Evolutionary conservation across 1,140 invertebrate species (phyloP), one percentile per base, ranked within the genome.

Genomic region (Cotesia vestalis): DNA sequence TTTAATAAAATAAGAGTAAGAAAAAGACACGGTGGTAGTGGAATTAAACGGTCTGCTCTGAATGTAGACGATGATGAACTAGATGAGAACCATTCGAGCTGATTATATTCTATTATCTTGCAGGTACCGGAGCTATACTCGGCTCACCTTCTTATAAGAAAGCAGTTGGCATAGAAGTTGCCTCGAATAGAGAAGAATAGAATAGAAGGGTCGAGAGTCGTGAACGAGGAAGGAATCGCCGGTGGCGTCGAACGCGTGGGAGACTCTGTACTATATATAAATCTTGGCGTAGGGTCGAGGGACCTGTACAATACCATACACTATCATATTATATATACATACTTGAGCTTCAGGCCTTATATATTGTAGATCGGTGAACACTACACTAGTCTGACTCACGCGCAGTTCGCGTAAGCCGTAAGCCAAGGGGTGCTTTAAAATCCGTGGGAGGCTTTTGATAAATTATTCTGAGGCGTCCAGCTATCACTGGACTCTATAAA

Each of bases 161-260:
- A 27, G 27, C 27, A 27, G 1, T 27, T 27, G 27, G 27, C 1
- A 27, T 27, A 27, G 27, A 27, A 27, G 27, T 27, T 27, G 27
- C 27, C 27, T 27, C 27, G 17, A 55, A 55, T 55, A 14, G 53
- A 14, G n/a, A 12, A 20, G 11, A 14, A 34, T 20, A 61, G 36
- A 62, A 46, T 36, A 64, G 36, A 63, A 63, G 61, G 62, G 62
- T 64, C 66, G 66, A 55, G 51, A 17, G 51, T 51, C 40, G 64
- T 66, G 66, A 59, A 71, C 34, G 52, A 66, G 52, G 52, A 71
- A 57, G 66, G 34, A 61, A 51, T 67, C 40, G 63, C 63, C 57
- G 55, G 53, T 66, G 71, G 71, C 71, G 46, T 67, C 55, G 63
- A 67, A 67, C 64, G 71, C 71, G 71, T 72, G 71, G 71, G 71